Conservation (phyloP, 2,797 vertebrate genomes). For the Rhabdophis nuchalis region DNA sequence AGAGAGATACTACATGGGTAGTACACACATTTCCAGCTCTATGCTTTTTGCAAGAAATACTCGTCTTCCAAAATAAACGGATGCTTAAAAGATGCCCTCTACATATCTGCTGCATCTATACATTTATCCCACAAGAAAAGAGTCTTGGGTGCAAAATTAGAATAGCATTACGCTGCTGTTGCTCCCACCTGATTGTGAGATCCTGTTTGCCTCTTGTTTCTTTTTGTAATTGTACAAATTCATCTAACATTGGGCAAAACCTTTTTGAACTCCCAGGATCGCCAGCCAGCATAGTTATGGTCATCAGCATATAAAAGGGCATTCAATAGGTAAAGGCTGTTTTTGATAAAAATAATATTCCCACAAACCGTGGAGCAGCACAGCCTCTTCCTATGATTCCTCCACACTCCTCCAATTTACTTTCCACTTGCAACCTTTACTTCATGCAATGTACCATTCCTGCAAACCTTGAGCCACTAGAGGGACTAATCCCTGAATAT, state of each 20-base stretch:
- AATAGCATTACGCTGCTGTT: background rate
- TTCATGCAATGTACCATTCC: background rate
- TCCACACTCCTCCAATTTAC: background rate
- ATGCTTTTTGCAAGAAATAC: background rate
- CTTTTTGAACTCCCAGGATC: background rate
- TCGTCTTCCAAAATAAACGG: background rate
- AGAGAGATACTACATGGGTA: background rate
- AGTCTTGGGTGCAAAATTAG: background rate
- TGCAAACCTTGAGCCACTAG: background rate
- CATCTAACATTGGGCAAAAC: background rate
- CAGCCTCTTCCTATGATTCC: background rate
- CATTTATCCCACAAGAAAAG: background rate
- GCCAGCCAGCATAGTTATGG: background rate
- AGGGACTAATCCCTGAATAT: background rate
- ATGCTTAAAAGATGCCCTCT: background rate
- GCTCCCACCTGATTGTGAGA: background rate
- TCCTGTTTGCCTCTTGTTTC: background rate
- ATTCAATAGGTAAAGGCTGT: background rate
- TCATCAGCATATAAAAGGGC: background rate
- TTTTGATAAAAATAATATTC: background rate
- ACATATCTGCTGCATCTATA: background rate
- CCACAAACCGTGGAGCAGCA: background rate
- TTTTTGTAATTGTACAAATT: background rate
- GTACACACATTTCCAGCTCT: no score
- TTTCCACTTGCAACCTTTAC: background rate